A percentile compares a stretch with the other conserved stretches of the same genome.
phyloP scores from a whole-genome alignment of 92 coral and sea anemone species.

The Palythoa grandiflora region DNA sequence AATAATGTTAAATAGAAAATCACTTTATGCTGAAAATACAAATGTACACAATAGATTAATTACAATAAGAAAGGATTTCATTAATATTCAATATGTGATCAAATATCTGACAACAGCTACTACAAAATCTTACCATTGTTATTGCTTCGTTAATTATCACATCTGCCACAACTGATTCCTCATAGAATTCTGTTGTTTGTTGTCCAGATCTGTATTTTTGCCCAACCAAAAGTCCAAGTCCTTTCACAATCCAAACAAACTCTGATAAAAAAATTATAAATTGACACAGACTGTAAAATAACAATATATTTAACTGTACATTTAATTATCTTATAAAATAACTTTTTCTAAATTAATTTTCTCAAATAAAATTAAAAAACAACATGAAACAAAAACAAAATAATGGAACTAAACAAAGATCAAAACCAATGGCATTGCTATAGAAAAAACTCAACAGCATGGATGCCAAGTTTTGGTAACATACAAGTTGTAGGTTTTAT shows the following conservation, averaged over 20 bases:
- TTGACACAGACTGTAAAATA: not conserved
- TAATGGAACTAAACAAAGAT: not conserved
- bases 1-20: constrained; percentile 67
- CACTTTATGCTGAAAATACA: constrained; percentile 58
- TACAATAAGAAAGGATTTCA: not conserved
- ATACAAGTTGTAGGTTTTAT: no score
- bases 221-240: constrained; percentile 61
- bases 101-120: not conserved
- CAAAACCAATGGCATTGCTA: no score
- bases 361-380: no score
- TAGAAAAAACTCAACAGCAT: no score
- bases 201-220: constrained; percentile 57
- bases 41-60: not conserved
- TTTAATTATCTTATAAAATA: no score
- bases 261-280: constrained; percentile 26
- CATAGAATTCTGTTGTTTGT: constrained; percentile 57
- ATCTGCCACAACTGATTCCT: constrained; percentile 54
- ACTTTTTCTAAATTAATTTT: no score
- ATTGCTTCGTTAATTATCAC: constrained; percentile 73
- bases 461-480: no score
- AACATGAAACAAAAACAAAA: not conserved
- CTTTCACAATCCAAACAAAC: constrained; percentile 64
- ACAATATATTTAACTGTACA: not conserved
- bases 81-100: not conserved
- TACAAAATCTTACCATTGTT: constrained; percentile 60